Conservation (phyloP, 1,140 invertebrate genomes). For the Ladona fulva region DNA sequence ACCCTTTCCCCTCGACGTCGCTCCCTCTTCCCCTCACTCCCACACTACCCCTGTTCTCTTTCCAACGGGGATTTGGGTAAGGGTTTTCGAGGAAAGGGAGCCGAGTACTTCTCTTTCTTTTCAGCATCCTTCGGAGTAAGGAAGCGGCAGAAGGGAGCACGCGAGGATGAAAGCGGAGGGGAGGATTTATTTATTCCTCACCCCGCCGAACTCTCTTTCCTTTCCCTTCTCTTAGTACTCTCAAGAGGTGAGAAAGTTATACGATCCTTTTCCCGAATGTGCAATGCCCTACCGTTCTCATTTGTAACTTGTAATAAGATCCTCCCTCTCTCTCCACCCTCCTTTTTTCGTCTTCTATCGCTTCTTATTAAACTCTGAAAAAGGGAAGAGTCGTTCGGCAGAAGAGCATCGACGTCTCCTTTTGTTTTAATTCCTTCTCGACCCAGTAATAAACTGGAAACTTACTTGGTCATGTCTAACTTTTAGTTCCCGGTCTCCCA, state of each 20-base stretch:
- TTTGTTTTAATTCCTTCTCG: too few relatives aligned
- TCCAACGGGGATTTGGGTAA: neutral
- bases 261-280: neutral
- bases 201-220: neutral
- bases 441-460: too few relatives aligned
- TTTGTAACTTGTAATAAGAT: conserved; percentile 10
- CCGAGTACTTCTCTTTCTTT: too few relatives aligned
- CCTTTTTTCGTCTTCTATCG: neutral
- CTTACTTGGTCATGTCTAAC: too few relatives aligned
- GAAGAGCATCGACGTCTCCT: too few relatives aligned
- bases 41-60: neutral
- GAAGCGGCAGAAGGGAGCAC: too few relatives aligned
- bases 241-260: conserved; percentile 1
- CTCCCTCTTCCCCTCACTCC: neutral
- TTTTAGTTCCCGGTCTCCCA: too few relatives aligned
- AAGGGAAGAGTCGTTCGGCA: too few relatives aligned
- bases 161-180: too few relatives aligned
- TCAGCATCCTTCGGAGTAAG: too few relatives aligned
- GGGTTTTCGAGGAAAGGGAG: neutral
- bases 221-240: neutral
- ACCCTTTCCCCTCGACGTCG: neutral
- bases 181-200: neutral
- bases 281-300: neutral
- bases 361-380: too few relatives aligned
- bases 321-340: neutral